Evolutionary conservation across 53 echinoderm and acorn worm genomes (phyloP).

Genomic region (Glandiceps talaboti): DNA sequence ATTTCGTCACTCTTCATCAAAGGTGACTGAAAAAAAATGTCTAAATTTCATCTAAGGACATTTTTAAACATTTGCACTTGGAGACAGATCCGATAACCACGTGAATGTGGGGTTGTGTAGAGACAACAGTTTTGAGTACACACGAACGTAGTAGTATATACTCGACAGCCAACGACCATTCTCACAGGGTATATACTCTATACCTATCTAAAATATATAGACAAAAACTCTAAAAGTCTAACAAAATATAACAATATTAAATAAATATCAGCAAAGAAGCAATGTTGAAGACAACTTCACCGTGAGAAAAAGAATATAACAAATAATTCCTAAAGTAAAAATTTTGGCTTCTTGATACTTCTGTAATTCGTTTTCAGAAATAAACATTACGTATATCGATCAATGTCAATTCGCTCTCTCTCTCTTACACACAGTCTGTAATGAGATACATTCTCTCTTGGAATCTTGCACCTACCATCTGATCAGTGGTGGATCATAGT

Average conservation of each 20-base stretch:
- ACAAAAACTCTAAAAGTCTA: slow-evolving; percentile 27
- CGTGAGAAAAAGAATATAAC: neutral
- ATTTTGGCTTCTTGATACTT: too few relatives aligned
- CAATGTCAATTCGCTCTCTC: neutral
- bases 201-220: slow-evolving; percentile 39
- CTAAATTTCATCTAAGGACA: neutral
- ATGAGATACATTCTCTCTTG: neutral
- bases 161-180: neutral
- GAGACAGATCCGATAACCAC: neutral
- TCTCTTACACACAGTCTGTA: neutral
- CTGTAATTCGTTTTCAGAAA: neutral
- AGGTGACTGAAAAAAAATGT: neutral
- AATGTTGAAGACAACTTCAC: neutral
- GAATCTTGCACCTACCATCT: neutral
- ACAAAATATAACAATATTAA: slow-evolving; percentile 72
- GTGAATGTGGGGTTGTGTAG: neutral
- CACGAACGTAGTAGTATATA: neutral
- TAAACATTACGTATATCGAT: neutral
- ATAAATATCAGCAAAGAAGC: slow-evolving; percentile 55
- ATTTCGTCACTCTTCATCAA: neutral
- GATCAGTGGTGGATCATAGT: neutral
- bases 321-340: neutral
- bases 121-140: neutral
- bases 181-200: slow-evolving; percentile 18
- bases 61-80: neutral